Evolutionary conservation across 1,140 invertebrate genomes (phyloP), one percentile per base, ranked within the genome.

Genomic region (Argopecten irradians): DNA sequence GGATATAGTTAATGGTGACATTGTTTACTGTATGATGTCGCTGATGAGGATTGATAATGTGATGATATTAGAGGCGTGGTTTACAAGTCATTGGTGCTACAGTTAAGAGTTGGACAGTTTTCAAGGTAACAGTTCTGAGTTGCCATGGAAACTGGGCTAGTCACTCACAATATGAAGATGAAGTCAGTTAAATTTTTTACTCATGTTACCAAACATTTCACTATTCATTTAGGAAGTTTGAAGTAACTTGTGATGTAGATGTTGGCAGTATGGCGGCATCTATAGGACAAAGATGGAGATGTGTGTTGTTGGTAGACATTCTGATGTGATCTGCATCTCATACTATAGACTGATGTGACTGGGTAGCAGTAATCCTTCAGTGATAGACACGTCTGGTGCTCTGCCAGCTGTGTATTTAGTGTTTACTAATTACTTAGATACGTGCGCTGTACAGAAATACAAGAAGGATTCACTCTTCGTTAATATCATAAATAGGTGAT

Each of bases 71-170:
- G 5, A 3, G 22, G 22, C 7, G 55, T 28, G n/a, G n/a, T 28
- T 71, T 28, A 71, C n/a, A 71, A n/a, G 55, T 71, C 55, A 71
- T 28, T 71, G 55, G 55, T 71, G 55, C 55, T 71, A 46, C 43
- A 71, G 55, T 71, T 71, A 71, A n/a, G n/a, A 22, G 7, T 16
- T 7, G 55, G 55, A 71, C 55, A 71, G 55, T 71, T 28, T 22
- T 71, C 55, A 71, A 28, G 55, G 55, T 71, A 71, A 71, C 55
- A 28, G 55, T 71, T 8, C 55, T 71, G 55, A n/a, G 55, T 71
- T 71, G 55, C 55, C 55, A 71, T 28, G 55, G 55, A 71, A 71
- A 71, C 55, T 71, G 55, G 55, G 55, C 55, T 71, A 71, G 55
- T 71, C 55, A 71, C 55, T n/a, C n/a, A n/a, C n/a, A n/a, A n/a